phyloP scores from a whole-genome alignment of 2,888 invertebrate genomes.

The Drosophila fungiperda region DNA sequence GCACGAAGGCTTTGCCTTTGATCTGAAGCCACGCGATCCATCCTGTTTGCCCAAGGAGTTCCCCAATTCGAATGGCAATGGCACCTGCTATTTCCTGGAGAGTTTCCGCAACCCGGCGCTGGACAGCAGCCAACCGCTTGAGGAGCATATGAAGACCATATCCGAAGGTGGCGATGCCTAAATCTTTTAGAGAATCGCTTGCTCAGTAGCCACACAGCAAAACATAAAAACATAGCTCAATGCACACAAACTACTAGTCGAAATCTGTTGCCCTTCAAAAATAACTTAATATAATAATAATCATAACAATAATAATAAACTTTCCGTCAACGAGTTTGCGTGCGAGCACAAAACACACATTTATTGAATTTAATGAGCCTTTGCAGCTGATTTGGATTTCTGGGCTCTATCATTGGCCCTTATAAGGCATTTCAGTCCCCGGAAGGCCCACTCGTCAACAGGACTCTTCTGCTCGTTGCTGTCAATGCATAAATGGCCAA shows the following conservation, averaged over 20 bases:
- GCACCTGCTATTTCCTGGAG: slow-evolving; percentile 94
- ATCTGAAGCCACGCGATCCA: slow-evolving; percentile 90
- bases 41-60: slow-evolving; percentile 94
- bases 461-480: slow-evolving; percentile 75
- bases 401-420: slow-evolving; percentile 70
- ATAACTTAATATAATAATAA: slow-evolving; percentile 1
- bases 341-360: slow-evolving; percentile 50
- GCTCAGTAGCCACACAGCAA: slow-evolving; percentile 55
- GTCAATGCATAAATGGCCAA: slow-evolving; percentile 81
- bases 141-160: slow-evolving; percentile 84
- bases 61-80: slow-evolving; percentile 89
- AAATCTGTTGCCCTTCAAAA: slow-evolving; percentile 55
- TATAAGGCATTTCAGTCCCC: slow-evolving; percentile 82
- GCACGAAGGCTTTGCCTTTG: slow-evolving; percentile 89
- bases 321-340: slow-evolving; percentile 56
- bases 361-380: slow-evolving; percentile 20
- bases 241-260: slow-evolving; percentile 71
- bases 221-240: slow-evolving; percentile 52
- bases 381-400: slow-evolving; percentile 60
- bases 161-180: slow-evolving; percentile 73
- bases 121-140: slow-evolving; percentile 86
- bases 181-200: slow-evolving; percentile 40
- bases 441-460: slow-evolving; percentile 82
- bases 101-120: slow-evolving; percentile 91
- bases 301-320: slow-evolving; percentile 60